Evolutionary conservation across 2,797 vertebrate species (phyloP).

Genomic region (Pangasius krempfi): DNA sequence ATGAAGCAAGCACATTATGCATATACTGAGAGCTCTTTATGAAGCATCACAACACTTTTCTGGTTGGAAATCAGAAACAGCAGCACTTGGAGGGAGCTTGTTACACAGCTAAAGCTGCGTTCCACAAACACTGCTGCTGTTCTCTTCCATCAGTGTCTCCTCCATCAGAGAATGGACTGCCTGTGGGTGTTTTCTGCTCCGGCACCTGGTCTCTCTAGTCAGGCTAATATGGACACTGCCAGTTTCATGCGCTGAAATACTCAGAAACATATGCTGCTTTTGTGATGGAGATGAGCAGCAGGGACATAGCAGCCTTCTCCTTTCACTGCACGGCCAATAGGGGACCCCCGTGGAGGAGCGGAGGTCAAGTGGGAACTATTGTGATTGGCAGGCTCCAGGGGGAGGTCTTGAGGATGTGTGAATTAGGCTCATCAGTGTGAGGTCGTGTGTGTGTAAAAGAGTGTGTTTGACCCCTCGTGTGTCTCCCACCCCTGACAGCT

Average conservation of each 20-base stretch:
- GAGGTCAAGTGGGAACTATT: conserved; percentile 63
- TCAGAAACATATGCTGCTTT: conserved; percentile 86
- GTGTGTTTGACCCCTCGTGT: conserved; percentile 60
- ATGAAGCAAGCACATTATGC: conserved; percentile 36
- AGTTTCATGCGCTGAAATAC: conserved; percentile 75
- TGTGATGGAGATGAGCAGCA: conserved; percentile 81
- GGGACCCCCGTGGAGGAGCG: conserved; percentile 57
- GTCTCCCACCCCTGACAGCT: conserved; percentile 63
- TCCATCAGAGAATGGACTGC: conserved; percentile 47
- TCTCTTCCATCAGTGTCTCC: conserved; percentile 50
- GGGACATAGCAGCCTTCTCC: conserved; percentile 72
- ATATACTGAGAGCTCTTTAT: conserved; percentile 43
- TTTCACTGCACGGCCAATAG: conserved; percentile 66
- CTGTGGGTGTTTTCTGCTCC: conserved; percentile 53
- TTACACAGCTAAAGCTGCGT: conserved; percentile 43
- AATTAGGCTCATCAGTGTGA: conserved; percentile 65
- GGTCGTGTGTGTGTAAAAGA: conserved; percentile 59
- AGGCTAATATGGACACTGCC: conserved; percentile 62
- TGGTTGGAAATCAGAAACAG: conserved; percentile 39
- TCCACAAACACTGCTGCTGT: conserved; percentile 49
- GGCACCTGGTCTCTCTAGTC: conserved; percentile 82
- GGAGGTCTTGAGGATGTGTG: conserved; percentile 64
- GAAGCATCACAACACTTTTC: conserved; percentile 16
- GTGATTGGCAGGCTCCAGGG: conserved; percentile 61
- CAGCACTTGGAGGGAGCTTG: conserved; percentile 42